These are phyloP conservation scores for Bombus pyrosoma DNA, from an alignment of 1,140 invertebrate species.

Conservation along the genomic window DNA sequence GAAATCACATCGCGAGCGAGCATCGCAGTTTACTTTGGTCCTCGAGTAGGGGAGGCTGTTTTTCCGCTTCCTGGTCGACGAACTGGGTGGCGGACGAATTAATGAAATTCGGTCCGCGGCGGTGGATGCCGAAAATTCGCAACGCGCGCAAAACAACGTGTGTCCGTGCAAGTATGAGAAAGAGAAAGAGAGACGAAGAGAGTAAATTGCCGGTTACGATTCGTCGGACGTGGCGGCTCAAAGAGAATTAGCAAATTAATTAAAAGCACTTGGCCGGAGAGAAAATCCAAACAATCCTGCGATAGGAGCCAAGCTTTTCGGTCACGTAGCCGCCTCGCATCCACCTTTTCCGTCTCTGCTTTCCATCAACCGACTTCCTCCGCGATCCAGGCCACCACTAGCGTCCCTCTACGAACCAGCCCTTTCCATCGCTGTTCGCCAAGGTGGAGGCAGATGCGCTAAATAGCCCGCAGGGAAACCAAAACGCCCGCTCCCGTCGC, in stretches of 20 bases:
- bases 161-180: too few relatives aligned
- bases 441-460: slow-evolving; percentile 78
- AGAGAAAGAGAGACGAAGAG: neutral
- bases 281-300: slow-evolving; percentile 58
- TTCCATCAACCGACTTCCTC: slow-evolving; percentile 57
- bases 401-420: neutral
- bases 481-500: slow-evolving; percentile 60
- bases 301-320: slow-evolving; percentile 31
- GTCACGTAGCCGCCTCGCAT: slow-evolving; percentile 66
- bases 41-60: too few relatives aligned
- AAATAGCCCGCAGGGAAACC: slow-evolving; percentile 78
- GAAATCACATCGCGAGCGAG: slow-evolving; percentile 28
- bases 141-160: neutral
- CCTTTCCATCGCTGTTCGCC: slow-evolving; percentile 41
- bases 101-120: slow-evolving; percentile 14
- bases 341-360: slow-evolving; percentile 48
- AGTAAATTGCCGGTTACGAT: slow-evolving; percentile 33
- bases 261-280: slow-evolving; percentile 57
- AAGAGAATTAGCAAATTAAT: slow-evolving; percentile 68
- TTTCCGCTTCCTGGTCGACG: neutral
- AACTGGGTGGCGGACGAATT: neutral
- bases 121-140: slow-evolving; percentile 15
- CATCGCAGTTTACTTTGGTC: slow-evolving; percentile 9
- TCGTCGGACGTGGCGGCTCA: slow-evolving; percentile 1
- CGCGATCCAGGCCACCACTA: neutral